Conservation (phyloP, 2,888 invertebrate species). For the Polyploca ridens region DNA sequence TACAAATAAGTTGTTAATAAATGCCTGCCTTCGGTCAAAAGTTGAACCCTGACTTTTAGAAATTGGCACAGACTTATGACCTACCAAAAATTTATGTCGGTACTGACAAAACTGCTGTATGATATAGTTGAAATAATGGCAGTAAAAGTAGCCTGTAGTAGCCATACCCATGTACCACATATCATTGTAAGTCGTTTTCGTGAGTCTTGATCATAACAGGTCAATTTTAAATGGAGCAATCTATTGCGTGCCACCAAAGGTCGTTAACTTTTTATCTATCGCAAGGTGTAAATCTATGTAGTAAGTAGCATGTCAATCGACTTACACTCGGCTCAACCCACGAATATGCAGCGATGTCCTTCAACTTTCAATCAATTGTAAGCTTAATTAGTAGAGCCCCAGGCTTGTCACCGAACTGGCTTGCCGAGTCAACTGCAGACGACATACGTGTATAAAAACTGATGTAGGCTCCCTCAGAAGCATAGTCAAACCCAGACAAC, state of each 20-base stretch:
- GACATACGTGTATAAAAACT: conserved; percentile 65
- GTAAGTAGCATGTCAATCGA: conserved; percentile 15
- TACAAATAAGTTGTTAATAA: not conserved
- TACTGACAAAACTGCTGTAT: no score
- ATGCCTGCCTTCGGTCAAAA: not conserved
- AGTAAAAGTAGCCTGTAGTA: not conserved
- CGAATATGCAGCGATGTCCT: conserved; percentile 37
- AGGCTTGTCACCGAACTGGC: conserved; percentile 38
- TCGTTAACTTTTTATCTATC: conserved; percentile 13
- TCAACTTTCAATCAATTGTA: conserved; percentile 52
- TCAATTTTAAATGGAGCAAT: conserved; percentile 1
- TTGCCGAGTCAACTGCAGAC: conserved; percentile 29
- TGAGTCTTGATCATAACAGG: conserved; percentile 7
- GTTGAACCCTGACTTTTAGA: not conserved
- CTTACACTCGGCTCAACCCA: conserved; percentile 25
- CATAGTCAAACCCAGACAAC: conserved; percentile 60
- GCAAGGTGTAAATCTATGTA: conserved; percentile 22
- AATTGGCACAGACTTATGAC: not conserved
- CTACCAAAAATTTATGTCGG: no score
- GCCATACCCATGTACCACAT: not conserved
- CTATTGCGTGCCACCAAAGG: conserved; percentile 9
- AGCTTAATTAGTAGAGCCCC: conserved; percentile 46
- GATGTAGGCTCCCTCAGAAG: conserved; percentile 40
- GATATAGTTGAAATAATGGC: not conserved
- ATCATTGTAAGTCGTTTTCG: not conserved